Conservation (phyloP, 37 sponge, comb jelly and placozoan species). For the Eunapius fragilis region DNA sequence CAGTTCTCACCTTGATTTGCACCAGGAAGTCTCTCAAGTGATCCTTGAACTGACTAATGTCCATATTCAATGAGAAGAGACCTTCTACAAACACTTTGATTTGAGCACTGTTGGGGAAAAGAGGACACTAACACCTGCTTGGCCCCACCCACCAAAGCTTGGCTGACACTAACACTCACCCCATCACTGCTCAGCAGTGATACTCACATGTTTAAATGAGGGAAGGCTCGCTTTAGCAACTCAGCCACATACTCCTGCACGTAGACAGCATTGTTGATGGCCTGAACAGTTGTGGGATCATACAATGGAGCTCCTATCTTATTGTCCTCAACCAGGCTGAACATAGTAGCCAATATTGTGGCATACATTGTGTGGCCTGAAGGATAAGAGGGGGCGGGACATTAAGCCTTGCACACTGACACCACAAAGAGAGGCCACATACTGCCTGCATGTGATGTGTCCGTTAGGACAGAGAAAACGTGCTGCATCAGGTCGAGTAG, state of each 20-base stretch:
- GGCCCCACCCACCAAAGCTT: too few relatives aligned
- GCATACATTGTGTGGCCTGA: slow-evolving; percentile 90
- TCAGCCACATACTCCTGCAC: slow-evolving; percentile 74
- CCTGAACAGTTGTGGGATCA: slow-evolving; percentile 29
- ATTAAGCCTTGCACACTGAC: not conserved
- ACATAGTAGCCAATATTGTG: slow-evolving; percentile 91
- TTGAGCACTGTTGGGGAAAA: slow-evolving; percentile 68
- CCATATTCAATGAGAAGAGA: slow-evolving; percentile 81
- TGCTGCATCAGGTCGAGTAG: slow-evolving; percentile 88
- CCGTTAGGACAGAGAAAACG: slow-evolving; percentile 92
- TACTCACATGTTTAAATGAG: slow-evolving; percentile 92
- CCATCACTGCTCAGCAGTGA: too few relatives aligned
- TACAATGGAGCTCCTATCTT: slow-evolving; percentile 69
- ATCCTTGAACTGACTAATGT: slow-evolving; percentile 86
- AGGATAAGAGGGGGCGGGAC: not conserved
- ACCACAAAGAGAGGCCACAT: not conserved
- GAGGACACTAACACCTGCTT: not conserved
- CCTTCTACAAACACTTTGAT: slow-evolving; percentile 89
- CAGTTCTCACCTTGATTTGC: slow-evolving; percentile 79
- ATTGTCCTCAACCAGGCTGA: slow-evolving; percentile 80
- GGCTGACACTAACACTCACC: too few relatives aligned
- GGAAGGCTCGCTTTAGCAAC: slow-evolving; percentile 89
- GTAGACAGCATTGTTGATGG: slow-evolving; percentile 49
- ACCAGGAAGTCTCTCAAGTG: slow-evolving; percentile 96
- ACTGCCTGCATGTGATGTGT: slow-evolving; percentile 92